Percentiles rank a stretch among this genome's conserved stretches.
phyloP scores from a whole-genome alignment of 1,140 invertebrate species.

The Drosophila erecta region DNA sequence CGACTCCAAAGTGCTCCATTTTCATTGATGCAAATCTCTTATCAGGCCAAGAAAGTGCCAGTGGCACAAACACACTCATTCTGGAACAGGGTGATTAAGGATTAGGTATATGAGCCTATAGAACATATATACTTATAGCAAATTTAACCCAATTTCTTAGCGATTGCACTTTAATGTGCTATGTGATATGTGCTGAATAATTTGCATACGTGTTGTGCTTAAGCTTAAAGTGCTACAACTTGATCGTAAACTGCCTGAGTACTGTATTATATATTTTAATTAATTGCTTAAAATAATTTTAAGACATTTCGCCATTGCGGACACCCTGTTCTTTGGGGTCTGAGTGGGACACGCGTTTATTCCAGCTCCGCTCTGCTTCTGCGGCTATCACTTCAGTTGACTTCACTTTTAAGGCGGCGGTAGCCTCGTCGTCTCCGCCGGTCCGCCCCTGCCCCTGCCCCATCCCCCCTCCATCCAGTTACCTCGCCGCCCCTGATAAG shows the following conservation, averaged over 20 bases:
- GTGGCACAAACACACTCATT: conserved; percentile 31
- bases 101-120: neutral
- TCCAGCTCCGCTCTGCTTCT: conserved; percentile 29
- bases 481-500: conserved; percentile 64
- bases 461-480: neutral
- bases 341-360: conserved; percentile 70
- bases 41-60: conserved; percentile 73
- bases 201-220: too few relatives aligned
- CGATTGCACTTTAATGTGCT: too few relatives aligned
- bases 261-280: too few relatives aligned
- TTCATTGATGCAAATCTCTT: conserved; percentile 76
- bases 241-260: too few relatives aligned
- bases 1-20: conserved; percentile 76
- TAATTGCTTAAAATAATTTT: too few relatives aligned
- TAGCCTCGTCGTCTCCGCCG: conserved; percentile 68
- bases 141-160: neutral
- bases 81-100: conserved; percentile 31
- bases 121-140: neutral
- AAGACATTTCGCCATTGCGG: too few relatives aligned
- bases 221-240: too few relatives aligned
- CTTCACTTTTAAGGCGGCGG: conserved; percentile 54
- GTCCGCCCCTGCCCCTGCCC: conserved; percentile 6
- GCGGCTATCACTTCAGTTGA: conserved; percentile 66
- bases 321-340: conserved; percentile 47
- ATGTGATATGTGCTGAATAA: too few relatives aligned